Conservation (phyloP, 1,140 invertebrate species). For the Oscheius sp. region DNA sequence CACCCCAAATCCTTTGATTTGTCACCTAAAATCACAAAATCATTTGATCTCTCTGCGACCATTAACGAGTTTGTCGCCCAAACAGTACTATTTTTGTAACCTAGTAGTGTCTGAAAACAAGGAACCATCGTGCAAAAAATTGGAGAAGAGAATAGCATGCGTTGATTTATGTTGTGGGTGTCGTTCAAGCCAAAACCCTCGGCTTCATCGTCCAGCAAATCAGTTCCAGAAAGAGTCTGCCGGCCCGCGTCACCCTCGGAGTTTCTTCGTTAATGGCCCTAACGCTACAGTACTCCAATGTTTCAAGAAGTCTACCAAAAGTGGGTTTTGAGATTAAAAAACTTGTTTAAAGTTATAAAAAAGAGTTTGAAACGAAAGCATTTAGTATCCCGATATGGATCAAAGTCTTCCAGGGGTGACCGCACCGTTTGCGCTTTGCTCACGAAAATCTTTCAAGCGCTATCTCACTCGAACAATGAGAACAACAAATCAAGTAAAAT, state of each 20-base stretch:
- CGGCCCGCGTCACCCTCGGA: slow-evolving; percentile 48
- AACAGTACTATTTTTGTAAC: no score
- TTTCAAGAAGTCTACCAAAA: slow-evolving; percentile 55
- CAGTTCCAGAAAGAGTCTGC: slow-evolving; percentile 36
- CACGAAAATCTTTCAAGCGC: background rate
- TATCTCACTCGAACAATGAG: background rate
- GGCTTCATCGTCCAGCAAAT: background rate
- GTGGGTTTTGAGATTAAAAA: slow-evolving; percentile 31
- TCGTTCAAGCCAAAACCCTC: no score
- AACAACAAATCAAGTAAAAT: background rate
- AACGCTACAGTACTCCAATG: slow-evolving; percentile 58
- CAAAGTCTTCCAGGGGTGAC: background rate
- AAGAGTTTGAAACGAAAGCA: background rate
- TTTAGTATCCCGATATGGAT: background rate
- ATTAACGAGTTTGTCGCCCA: no score
- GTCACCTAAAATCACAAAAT: no score
- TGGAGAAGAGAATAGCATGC: no score
- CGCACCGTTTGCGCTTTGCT: background rate
- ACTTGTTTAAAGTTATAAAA: background rate
- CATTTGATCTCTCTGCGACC: no score
- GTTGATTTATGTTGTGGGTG: no score
- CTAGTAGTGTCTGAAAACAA: no score
- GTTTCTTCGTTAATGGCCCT: slow-evolving; percentile 60
- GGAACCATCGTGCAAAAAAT: no score
- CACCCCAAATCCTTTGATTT: no score